Evolutionary conservation across 2,888 invertebrate species (phyloP).

Genomic region (Dioctria rufipes): DNA sequence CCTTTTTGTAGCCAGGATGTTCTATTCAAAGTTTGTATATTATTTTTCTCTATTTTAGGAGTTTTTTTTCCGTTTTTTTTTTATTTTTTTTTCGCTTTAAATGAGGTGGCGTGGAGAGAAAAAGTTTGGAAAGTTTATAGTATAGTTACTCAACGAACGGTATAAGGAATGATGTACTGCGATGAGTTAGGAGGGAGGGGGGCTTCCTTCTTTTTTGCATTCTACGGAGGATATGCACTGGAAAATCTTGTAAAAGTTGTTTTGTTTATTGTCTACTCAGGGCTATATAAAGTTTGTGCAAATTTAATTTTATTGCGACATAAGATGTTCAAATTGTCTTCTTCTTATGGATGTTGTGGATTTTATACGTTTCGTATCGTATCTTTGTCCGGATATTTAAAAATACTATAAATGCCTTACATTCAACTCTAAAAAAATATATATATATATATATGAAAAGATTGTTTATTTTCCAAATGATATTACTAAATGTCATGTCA

Average conservation of each 20-base stretch:
- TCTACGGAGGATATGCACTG: conserved; percentile 49
- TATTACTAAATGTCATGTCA: too few relatives aligned
- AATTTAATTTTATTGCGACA: conserved; percentile 52
- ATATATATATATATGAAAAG: too few relatives aligned
- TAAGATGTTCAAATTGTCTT: conserved; percentile 29
- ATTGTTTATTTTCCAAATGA: too few relatives aligned
- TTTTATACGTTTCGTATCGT: background rate
- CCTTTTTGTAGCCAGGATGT: conserved; percentile 50
- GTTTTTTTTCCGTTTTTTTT: background rate
- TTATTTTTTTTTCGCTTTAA: conserved; percentile 13
- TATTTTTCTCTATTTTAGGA: conserved; percentile 38
- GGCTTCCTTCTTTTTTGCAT: conserved; percentile 3
- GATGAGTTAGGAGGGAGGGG: conserved; percentile 42
- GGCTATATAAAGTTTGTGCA: conserved; percentile 49
- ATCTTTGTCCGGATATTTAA: too few relatives aligned
- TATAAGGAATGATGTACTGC: conserved; percentile 38
- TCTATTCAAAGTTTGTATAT: conserved; percentile 47
- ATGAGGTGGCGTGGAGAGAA: conserved; percentile 50
- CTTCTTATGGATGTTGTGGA: background rate
- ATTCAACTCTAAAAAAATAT: too few relatives aligned
- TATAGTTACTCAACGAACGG: conserved; percentile 13
- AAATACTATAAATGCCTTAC: too few relatives aligned
- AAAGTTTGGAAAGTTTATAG: conserved; percentile 47
- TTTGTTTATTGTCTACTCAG: conserved; percentile 51
- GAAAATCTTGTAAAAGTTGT: conserved; percentile 50